These are phyloP conservation scores for Pogona vitticeps DNA, from an alignment of 2,113 vertebrate genomes.

Conservation along the genomic window DNA sequence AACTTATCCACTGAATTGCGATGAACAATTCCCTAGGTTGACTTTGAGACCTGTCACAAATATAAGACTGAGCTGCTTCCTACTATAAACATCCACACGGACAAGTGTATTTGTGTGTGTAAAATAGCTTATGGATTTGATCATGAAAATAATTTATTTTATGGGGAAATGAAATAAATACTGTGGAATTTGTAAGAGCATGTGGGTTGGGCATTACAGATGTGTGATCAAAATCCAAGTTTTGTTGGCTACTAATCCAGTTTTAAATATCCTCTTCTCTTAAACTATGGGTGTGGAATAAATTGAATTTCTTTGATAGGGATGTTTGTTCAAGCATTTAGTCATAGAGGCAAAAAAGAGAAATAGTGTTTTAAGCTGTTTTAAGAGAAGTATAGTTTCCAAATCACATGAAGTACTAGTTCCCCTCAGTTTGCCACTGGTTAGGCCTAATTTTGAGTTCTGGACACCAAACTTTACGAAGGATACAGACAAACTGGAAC, in stretches of 20 bases:
- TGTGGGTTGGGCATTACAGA: neutral
- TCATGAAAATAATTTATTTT: constrained; percentile 49
- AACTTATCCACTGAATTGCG: too few relatives aligned
- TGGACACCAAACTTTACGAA: too few relatives aligned
- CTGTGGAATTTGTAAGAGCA: constrained; percentile 13
- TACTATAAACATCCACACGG: constrained; percentile 3
- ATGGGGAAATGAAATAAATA: neutral
- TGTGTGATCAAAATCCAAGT: neutral
- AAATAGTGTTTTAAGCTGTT: too few relatives aligned
- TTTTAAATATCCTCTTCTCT: neutral
- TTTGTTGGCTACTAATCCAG: constrained; percentile 14
- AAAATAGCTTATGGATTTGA: constrained; percentile 18
- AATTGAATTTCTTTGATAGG: neutral
- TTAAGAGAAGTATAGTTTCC: too few relatives aligned
- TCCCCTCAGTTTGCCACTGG: too few relatives aligned
- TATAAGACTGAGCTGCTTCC: neutral
- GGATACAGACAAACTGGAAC: too few relatives aligned
- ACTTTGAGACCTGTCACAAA: too few relatives aligned
- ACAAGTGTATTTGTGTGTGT: fast-evolving
- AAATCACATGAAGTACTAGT: too few relatives aligned
- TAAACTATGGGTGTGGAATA: constrained; percentile 4
- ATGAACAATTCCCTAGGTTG: too few relatives aligned
- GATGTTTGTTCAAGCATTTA: neutral
- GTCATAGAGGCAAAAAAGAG: too few relatives aligned
- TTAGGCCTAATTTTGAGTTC: too few relatives aligned